Conservation (phyloP, 2,113 vertebrate genomes). For the Lycaon pictus region DNA sequence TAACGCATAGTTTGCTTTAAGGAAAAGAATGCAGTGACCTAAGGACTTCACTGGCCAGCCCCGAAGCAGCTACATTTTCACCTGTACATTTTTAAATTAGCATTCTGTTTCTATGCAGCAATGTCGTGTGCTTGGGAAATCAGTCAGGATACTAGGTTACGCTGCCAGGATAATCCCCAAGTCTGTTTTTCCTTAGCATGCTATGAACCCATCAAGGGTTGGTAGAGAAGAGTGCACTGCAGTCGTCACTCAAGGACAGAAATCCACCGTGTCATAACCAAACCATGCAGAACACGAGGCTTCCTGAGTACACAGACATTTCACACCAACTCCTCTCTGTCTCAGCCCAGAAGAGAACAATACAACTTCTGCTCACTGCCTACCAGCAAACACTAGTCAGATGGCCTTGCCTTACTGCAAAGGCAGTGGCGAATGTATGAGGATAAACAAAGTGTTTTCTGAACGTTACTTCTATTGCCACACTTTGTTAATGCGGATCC, state of each 20-base stretch:
- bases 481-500: not conserved
- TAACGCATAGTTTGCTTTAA: not conserved
- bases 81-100: not conserved
- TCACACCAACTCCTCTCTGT: not conserved
- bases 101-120: not conserved
- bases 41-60: not conserved
- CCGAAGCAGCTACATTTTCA: not conserved
- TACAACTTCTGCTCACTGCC: not conserved
- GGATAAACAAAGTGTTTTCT: not conserved
- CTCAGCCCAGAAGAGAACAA: slow-evolving; percentile 10
- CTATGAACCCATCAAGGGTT: not conserved
- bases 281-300: not conserved
- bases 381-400: not conserved
- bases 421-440: not conserved
- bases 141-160: not conserved
- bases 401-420: not conserved
- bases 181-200: not conserved
- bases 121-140: not conserved
- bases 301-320: not conserved
- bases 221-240: no score
- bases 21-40: not conserved
- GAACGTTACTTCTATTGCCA: not conserved
- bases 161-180: not conserved
- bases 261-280: not conserved
- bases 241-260: not conserved